A percentile compares a stretch with the other conserved stretches of the same genome.
Evolutionary conservation across 2,888 invertebrate species (phyloP).

Genomic region (Lithophane ornitopus): DNA sequence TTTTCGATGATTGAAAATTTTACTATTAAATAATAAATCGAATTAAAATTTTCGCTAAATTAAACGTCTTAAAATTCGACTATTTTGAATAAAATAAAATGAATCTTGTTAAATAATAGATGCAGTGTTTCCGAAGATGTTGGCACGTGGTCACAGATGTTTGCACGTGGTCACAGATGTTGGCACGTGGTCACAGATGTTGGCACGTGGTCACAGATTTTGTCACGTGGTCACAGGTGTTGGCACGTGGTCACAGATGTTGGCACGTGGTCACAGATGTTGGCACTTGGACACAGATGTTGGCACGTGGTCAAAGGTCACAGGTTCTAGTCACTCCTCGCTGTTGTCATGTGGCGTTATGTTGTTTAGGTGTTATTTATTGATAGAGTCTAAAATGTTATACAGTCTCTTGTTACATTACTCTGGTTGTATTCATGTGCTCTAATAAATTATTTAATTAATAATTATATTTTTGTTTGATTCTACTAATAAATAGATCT

Average conservation of each 20-base stretch:
- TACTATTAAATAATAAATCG: conserved; percentile 45
- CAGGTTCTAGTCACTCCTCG: conserved; percentile 78
- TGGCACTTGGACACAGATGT: no score
- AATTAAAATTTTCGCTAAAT: conserved; percentile 45
- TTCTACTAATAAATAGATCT: conserved; percentile 1
- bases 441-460: conserved; percentile 84
- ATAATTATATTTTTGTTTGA: conserved; percentile 43
- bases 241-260: conserved; percentile 57
- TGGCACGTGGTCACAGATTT: conserved; percentile 57
- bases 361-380: conserved; percentile 80
- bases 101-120: conserved; percentile 62
- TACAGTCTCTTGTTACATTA: conserved; percentile 84
- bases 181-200: conserved; percentile 57
- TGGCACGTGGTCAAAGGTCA: no score
- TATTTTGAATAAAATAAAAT: conserved; percentile 46
- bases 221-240: conserved; percentile 57
- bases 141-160: conserved; percentile 57
- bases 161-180: conserved; percentile 57
- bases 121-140: conserved; percentile 61
- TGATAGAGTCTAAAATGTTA: conserved; percentile 83
- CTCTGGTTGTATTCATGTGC: conserved; percentile 86
- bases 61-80: conserved; percentile 48
- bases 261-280: no score
- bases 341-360: conserved; percentile 84
- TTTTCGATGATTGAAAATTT: conserved; percentile 41